These are phyloP conservation scores for Ridgeia piscesae DNA, from an alignment of 1,140 invertebrate genomes.

Conservation along the genomic window DNA sequence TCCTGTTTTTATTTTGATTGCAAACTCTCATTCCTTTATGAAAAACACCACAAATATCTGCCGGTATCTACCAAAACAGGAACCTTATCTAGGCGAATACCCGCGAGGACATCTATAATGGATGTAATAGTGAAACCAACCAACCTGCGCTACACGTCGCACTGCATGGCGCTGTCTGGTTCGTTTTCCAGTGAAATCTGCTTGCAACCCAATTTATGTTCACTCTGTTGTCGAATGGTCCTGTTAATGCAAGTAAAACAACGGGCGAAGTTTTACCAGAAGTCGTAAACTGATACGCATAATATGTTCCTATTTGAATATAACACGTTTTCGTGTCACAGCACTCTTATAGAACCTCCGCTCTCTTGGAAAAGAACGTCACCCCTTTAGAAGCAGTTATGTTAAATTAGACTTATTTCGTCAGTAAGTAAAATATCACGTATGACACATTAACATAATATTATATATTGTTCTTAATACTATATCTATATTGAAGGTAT, in stretches of 20 bases:
- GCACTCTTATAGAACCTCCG: no score
- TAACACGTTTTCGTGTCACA: neutral
- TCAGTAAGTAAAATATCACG: no score
- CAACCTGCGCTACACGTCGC: neutral
- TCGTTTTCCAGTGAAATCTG: neutral
- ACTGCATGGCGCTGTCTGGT: neutral
- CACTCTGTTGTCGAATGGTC: neutral
- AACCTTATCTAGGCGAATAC: no score
- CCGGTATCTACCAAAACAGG: neutral
- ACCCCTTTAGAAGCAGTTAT: no score
- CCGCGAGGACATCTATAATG: no score
- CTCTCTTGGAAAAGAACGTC: no score
- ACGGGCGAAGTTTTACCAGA: neutral
- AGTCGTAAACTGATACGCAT: neutral
- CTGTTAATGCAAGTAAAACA: neutral
- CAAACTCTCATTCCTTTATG: neutral
- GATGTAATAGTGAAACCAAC: no score
- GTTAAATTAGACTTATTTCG: no score
- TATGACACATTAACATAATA: no score
- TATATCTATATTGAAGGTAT: no score
- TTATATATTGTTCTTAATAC: no score
- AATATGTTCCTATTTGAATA: neutral
- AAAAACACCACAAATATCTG: neutral
- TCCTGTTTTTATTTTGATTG: neutral
- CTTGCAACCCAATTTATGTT: neutral